phyloP scores from a whole-genome alignment of 2,888 invertebrate species.

The Drosophila setosimentum region DNA sequence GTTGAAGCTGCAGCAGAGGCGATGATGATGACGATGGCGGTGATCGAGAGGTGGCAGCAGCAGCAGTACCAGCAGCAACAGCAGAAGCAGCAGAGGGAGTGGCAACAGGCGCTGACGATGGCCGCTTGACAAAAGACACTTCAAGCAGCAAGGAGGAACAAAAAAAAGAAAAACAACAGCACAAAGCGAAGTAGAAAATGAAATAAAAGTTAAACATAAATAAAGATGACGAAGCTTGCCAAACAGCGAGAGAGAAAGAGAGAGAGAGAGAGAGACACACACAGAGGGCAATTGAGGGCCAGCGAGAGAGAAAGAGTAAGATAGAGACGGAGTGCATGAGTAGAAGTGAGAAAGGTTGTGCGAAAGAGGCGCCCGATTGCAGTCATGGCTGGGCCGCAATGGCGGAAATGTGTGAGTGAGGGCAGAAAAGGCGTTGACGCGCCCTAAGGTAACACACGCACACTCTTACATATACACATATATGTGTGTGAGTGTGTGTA shows the following conservation, averaged over 20 bases:
- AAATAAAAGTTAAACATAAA: conserved; percentile 67
- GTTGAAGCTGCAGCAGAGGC: conserved; percentile 47
- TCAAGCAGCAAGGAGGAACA: conserved; percentile 21
- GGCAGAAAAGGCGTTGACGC: conserved; percentile 63
- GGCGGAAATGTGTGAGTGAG: conserved; percentile 80
- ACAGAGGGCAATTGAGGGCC: conserved; percentile 2
- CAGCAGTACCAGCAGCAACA: conserved; percentile 17
- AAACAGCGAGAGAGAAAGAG: conserved; percentile 20
- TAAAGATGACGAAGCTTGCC: conserved; percentile 78
- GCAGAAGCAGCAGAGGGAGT: conserved; percentile 32
- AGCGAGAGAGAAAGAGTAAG: conserved; percentile 18
- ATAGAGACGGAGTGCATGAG: conserved; percentile 4
- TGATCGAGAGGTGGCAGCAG: conserved; percentile 31
- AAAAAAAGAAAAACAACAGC: conserved; percentile 20
- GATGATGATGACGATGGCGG: conserved; percentile 2
- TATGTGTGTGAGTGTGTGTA: conserved; percentile 14
- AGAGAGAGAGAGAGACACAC: conserved; percentile 9
- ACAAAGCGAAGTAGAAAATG: conserved; percentile 33
- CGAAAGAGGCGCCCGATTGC: conserved; percentile 48
- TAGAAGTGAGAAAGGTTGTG: conserved; percentile 30
- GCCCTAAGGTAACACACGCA: conserved; percentile 30
- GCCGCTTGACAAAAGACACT: conserved; percentile 77
- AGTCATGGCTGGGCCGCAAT: conserved; percentile 80
- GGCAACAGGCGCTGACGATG: conserved; percentile 65
- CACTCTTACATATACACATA: neutral